Conservation (phyloP, 2,888 invertebrate species). For the Geophilus truncorum region DNA sequence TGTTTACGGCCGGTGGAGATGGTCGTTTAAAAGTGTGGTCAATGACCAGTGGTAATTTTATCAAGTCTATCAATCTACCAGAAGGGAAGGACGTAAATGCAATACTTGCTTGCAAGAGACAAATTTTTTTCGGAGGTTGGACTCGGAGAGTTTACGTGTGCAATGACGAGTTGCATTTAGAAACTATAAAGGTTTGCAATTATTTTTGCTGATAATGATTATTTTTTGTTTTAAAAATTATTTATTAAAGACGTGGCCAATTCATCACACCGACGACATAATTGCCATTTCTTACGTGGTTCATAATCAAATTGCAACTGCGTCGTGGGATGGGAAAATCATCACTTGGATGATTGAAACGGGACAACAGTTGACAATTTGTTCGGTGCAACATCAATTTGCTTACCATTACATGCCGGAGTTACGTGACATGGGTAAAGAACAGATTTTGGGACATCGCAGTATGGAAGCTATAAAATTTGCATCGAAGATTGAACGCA, state of each 20-base stretch:
- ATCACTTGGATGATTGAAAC: background rate
- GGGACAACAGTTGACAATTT: background rate
- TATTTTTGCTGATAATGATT: too few relatives aligned
- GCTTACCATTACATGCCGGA: background rate
- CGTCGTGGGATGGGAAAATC: slow-evolving; percentile 28
- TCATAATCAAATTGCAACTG: background rate
- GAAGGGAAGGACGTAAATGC: background rate
- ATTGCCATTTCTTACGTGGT: background rate
- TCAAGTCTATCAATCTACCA: background rate
- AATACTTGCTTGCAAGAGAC: background rate
- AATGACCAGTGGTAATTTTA: background rate
- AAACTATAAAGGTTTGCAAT: background rate
- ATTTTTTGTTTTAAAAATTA: too few relatives aligned
- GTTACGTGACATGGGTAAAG: background rate
- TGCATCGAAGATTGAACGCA: too few relatives aligned
- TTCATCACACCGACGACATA: slow-evolving; percentile 18
- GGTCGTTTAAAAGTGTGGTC: slow-evolving; percentile 6
- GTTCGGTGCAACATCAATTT: background rate
- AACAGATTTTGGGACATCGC: background rate
- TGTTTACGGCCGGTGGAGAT: background rate
- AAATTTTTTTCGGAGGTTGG: background rate
- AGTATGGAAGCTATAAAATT: background rate
- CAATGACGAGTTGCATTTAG: background rate
- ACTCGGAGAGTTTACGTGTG: background rate
- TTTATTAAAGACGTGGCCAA: background rate